Conservation (phyloP, 1,140 invertebrate genomes). For the Brachionus koreanus region DNA sequence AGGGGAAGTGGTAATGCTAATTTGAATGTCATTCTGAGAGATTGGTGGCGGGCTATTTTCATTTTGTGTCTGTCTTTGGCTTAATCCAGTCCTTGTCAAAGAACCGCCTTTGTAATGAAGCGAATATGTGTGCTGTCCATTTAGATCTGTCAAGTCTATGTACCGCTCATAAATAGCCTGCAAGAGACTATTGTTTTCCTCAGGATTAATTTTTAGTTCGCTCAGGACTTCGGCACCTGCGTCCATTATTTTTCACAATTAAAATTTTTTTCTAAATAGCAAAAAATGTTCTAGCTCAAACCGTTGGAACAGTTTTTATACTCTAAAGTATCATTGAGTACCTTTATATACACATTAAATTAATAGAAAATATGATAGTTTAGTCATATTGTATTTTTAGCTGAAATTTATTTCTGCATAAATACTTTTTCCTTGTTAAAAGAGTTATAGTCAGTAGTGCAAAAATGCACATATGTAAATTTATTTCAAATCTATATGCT, state of each 20-base stretch:
- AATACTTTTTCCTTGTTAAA: not conserved
- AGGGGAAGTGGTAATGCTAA: not conserved
- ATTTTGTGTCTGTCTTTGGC: not conserved
- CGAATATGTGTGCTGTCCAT: constrained; percentile 21
- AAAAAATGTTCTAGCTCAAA: not conserved
- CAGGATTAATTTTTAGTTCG: not conserved
- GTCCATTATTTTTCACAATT: not conserved
- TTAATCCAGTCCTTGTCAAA: not conserved
- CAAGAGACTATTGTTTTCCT: not conserved
- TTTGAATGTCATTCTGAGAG: not conserved
- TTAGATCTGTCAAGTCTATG: not conserved
- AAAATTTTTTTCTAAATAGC: not conserved
- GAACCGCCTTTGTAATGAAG: constrained; percentile 16
- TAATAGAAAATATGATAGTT: not conserved
- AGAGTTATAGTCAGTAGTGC: not conserved
- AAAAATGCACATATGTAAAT: not conserved
- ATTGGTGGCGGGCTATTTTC: not conserved
- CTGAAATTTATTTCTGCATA: constrained; percentile 12
- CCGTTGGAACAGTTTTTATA: constrained; percentile 1
- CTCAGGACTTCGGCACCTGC: not conserved
- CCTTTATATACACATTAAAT: not conserved
- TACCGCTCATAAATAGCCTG: constrained; percentile 23
- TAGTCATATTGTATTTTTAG: not conserved
- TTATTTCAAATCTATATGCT: not conserved
- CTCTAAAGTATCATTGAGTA: not conserved